phyloP scores from a whole-genome alignment of 2,797 vertebrate genomes.

The Botia almorhae region DNA sequence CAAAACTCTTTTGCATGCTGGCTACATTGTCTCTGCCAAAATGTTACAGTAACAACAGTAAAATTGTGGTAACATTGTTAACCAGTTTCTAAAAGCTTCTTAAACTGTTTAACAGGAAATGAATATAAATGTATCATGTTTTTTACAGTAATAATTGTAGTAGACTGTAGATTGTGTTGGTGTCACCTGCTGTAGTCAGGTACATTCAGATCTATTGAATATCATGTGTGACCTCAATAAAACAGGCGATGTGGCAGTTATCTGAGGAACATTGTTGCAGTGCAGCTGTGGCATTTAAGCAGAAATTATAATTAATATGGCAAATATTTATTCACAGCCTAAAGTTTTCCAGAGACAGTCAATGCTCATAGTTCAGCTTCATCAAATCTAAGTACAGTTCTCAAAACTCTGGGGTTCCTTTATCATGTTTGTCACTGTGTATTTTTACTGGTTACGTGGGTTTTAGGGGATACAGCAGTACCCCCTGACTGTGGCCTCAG shows the following conservation, averaged over 20 bases:
- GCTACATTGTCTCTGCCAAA: neutral
- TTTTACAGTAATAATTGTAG: too few relatives aligned
- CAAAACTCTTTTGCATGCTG: slow-evolving; percentile 18
- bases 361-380: neutral
- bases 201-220: neutral
- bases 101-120: too few relatives aligned
- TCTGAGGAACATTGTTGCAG: too few relatives aligned
- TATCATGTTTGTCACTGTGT: neutral
- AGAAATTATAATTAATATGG: neutral
- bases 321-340: neutral
- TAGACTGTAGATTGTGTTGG: too few relatives aligned
- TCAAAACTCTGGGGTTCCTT: neutral
- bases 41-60: neutral
- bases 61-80: slow-evolving; percentile 8
- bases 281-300: too few relatives aligned
- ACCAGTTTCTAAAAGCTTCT: neutral
- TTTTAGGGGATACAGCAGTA: neutral
- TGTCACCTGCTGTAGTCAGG: too few relatives aligned
- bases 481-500: neutral
- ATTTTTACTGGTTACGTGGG: neutral
- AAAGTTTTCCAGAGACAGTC: neutral
- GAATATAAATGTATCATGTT: too few relatives aligned
- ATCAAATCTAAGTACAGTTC: neutral
- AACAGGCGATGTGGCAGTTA: too few relatives aligned
- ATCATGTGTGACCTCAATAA: too few relatives aligned